A percentile compares a stretch with the other conserved stretches of the same genome.
These are phyloP conservation scores for Apus apus DNA, from an alignment of 2,113 vertebrate species.

Conservation along the genomic window DNA sequence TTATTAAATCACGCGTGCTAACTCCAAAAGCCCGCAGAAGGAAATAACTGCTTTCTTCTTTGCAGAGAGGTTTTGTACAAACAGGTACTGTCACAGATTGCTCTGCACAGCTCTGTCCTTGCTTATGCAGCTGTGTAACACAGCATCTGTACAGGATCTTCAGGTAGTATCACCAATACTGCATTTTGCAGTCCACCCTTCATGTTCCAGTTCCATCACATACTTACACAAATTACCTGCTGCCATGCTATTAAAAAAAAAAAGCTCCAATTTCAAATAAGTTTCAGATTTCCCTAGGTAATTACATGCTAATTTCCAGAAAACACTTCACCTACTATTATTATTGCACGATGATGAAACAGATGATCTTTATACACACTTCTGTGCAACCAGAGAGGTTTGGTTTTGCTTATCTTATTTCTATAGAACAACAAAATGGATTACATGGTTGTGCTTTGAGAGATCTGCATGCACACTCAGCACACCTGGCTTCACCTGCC, in stretches of 20 bases:
- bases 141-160: background rate
- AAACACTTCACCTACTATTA: background rate
- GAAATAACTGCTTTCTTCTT: slow-evolving; percentile 50
- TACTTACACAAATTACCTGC: background rate
- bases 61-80: slow-evolving; percentile 1
- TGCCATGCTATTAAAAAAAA: background rate
- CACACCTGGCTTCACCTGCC: background rate
- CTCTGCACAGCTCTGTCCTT: background rate
- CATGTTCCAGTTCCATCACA: background rate
- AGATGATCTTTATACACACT: background rate
- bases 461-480: background rate
- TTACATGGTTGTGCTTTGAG: background rate
- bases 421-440: background rate
- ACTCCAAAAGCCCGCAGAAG: slow-evolving; percentile 52
- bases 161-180: background rate
- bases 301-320: background rate
- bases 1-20: slow-evolving; percentile 62
- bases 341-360: background rate
- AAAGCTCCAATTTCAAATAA: background rate
- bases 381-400: background rate
- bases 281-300: background rate
- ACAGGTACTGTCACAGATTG: background rate
- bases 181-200: background rate
- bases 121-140: background rate
- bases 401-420: background rate